Evolutionary conservation across 2,797 vertebrate species (phyloP).

Genomic region (Manis crassicaudata): DNA sequence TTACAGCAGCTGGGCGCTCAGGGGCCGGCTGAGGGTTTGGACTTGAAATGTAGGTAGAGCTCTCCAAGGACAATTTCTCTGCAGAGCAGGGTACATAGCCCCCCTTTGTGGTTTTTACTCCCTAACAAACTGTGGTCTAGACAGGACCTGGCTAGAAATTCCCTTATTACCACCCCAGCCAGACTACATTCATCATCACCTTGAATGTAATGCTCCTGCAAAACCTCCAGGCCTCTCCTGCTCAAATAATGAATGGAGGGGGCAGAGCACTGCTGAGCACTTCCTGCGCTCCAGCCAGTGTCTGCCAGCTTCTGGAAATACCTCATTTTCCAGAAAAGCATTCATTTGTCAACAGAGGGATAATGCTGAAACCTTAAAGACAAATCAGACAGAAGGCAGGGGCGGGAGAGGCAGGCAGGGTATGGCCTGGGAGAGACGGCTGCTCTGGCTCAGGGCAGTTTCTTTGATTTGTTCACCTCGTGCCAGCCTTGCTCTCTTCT

Average conservation of each 20-base stretch:
- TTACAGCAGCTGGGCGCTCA: slow-evolving; percentile 48
- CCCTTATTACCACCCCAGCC: slow-evolving; percentile 60
- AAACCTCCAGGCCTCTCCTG: slow-evolving; percentile 71
- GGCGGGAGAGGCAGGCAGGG: background rate
- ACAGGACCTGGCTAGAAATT: slow-evolving; percentile 76
- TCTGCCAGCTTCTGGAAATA: slow-evolving; percentile 75
- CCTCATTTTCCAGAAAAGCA: slow-evolving; percentile 75
- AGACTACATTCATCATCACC: slow-evolving; percentile 78
- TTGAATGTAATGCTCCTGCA: slow-evolving; percentile 66
- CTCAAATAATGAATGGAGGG: slow-evolving; percentile 59
- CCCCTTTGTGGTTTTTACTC: slow-evolving; percentile 69
- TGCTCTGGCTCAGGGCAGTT: background rate
- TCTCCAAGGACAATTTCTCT: background rate
- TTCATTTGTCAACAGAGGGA: slow-evolving; percentile 78
- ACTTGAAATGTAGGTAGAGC: background rate
- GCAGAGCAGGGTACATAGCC: background rate
- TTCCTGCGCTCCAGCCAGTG: background rate
- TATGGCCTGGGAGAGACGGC: background rate
- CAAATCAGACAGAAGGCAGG: background rate
- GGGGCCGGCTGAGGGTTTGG: background rate
- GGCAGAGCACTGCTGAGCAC: slow-evolving; percentile 52
- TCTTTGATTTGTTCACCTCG: slow-evolving; percentile 29
- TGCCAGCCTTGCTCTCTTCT: slow-evolving; percentile 11
- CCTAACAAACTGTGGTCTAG: slow-evolving; percentile 79
- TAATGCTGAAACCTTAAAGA: slow-evolving; percentile 72